Conservation (phyloP, 2,888 invertebrate genomes). For the Lycaena phlaeas region DNA sequence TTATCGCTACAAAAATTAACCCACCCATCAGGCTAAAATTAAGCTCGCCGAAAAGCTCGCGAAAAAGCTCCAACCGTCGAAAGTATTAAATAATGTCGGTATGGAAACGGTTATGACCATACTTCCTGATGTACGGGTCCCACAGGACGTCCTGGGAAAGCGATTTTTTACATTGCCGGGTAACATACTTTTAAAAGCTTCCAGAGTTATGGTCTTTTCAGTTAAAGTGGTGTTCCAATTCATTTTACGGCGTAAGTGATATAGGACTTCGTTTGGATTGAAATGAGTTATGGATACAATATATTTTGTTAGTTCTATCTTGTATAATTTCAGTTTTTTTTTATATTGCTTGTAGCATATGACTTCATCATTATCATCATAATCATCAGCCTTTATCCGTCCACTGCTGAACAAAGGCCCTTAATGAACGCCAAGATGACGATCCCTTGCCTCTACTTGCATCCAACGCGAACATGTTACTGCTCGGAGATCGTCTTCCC, state of each 20-base stretch:
- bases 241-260: neutral
- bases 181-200: slow-evolving; percentile 6
- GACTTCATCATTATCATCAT: no score
- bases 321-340: no score
- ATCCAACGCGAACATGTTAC: no score
- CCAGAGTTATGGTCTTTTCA: slow-evolving; percentile 1
- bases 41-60: slow-evolving; percentile 12
- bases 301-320: no score
- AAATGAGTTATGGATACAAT: no score
- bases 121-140: slow-evolving; percentile 29
- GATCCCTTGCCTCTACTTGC: no score
- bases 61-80: slow-evolving; percentile 18
- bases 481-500: no score
- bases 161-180: slow-evolving; percentile 37
- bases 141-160: slow-evolving; percentile 37
- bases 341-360: no score
- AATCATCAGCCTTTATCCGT: no score
- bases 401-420: no score
- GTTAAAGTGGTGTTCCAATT: neutral
- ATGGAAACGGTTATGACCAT: slow-evolving; percentile 32
- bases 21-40: slow-evolving; percentile 9
- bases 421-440: no score
- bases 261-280: neutral
- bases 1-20: neutral
- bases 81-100: slow-evolving; percentile 22